Conservation (phyloP, 30 jellyfish, hydroid and myxozoan genomes). For the Aurelia aurita region DNA sequence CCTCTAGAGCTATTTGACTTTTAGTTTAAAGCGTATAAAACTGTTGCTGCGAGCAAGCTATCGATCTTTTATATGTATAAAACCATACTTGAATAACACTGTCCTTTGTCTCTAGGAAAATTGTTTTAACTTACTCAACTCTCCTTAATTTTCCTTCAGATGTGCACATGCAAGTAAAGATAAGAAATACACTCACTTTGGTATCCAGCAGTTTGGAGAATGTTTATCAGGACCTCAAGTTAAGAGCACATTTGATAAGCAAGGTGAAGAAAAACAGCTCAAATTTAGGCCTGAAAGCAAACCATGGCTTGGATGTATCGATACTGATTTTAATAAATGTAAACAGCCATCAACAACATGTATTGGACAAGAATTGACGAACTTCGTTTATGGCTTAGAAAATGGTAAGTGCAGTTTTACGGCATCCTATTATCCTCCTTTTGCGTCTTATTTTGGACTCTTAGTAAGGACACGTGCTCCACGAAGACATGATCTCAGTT, state of each 20-base stretch:
- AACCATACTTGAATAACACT: too few species aligned
- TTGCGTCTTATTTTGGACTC: too few species aligned
- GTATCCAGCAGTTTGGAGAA: conserved; percentile 91
- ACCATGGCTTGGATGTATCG: conserved; percentile 97
- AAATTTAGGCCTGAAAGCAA: conserved; percentile 76
- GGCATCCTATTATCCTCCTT: too few species aligned
- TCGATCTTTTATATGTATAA: too few species aligned
- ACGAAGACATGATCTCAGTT: too few species aligned
- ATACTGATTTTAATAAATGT: conserved; percentile 80
- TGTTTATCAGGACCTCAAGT: conserved; percentile 92
- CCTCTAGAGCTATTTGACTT: too few species aligned
- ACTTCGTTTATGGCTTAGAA: conserved; percentile 94
- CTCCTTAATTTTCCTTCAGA: too few species aligned
- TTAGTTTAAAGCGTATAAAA: too few species aligned
- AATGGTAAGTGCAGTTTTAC: conserved; percentile 44
- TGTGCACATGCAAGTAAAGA: conserved; percentile 86
- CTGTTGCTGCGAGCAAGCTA: too few species aligned
- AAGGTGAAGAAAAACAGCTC: conserved; percentile 80
- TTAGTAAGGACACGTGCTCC: too few species aligned
- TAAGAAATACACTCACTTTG: conserved; percentile 84
- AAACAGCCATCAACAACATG: conserved; percentile 86
- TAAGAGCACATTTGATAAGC: conserved; percentile 60
- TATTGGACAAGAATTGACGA: conserved; percentile 90
- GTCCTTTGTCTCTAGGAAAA: too few species aligned
- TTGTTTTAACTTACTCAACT: too few species aligned